Percentiles rank a stretch among this genome's conserved stretches.
These are phyloP conservation scores for Reticulitermes speratus DNA, from an alignment of 1,140 invertebrate genomes.

Conservation along the genomic window DNA sequence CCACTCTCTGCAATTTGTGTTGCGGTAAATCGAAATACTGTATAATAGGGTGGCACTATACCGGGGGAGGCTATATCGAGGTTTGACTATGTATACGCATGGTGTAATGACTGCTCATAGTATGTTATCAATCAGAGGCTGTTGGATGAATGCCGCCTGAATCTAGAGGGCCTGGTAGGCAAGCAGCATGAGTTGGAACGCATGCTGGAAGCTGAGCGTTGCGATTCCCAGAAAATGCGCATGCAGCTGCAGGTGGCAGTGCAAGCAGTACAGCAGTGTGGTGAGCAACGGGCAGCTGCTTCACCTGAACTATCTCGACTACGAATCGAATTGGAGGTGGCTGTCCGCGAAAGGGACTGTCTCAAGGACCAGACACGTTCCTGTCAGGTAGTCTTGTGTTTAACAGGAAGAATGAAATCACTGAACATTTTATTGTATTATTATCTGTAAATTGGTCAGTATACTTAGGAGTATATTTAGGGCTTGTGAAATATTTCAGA, in stretches of 20 bases:
- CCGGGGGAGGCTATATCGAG: too few relatives aligned
- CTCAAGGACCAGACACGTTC: not conserved
- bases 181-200: not conserved
- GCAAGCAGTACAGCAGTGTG: not conserved
- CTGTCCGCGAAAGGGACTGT: not conserved
- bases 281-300: not conserved
- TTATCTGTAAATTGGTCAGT: too few relatives aligned
- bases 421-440: too few relatives aligned
- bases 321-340: not conserved
- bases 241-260: not conserved
- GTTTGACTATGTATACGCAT: too few relatives aligned
- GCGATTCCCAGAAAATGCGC: not conserved
- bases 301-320: not conserved
- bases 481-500: too few relatives aligned
- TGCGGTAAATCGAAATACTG: too few relatives aligned
- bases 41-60: too few relatives aligned
- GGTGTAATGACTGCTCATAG: too few relatives aligned
- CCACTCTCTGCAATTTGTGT: too few relatives aligned
- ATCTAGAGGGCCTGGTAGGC: not conserved
- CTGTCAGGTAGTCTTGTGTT: not conserved
- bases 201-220: not conserved
- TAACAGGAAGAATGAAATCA: too few relatives aligned
- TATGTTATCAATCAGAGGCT: not conserved
- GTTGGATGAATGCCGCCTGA: not conserved
- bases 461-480: too few relatives aligned